Base-by-base conservation (phyloP, 1,140 invertebrate genomes). In the Macrobrachium rosenbergii region DNA sequence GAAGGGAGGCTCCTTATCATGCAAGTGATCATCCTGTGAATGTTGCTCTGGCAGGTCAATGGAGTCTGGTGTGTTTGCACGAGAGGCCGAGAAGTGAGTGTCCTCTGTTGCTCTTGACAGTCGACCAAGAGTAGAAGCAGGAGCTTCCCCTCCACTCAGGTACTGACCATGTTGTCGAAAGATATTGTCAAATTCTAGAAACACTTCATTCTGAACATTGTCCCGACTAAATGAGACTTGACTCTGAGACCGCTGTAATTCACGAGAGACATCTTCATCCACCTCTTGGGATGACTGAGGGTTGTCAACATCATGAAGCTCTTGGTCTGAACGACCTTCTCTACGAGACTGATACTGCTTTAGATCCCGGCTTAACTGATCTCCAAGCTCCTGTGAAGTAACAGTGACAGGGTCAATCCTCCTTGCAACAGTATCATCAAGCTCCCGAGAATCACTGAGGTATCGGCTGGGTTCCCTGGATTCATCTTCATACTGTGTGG, bases 101-200 rank as follows among this genome's bases (percentile, higher is more conserved):
- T 89, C 84, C 14, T 83, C 82, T 8, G 88, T 88, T 14, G 64
- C 64, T 0, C 67, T 87, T 23, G 87, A 84, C 58, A 62, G 52
- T 23, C 83, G 85, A 16, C 85, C 88, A 16, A 88, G 59, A 10
- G 87, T 88, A 77, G 82, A 88, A 60, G 87, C 58, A 3, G 75
- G 52, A 2, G 87, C 75, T 16, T 83, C 87, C 7, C 64, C 77
- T 10, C 64, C 77, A 58, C 23, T 58, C n/a, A 80, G 67, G 37
- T 81, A 84, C 62, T 84, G 76, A 1, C 76, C 80, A 37, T 89
- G 89, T 45, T 89, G 89, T 23, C 84, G 78, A 59, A 89, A 78
- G 45, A 89, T 89, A 80, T 88, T 88, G 59, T 89, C 89, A 37
- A 89, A 88, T 73, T 89, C 89, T 23, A 89, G 63, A 63, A 89